A percentile compares a stretch with the other conserved stretches of the same genome.
Conservation (phyloP, 1,140 invertebrate genomes). For the Drosophila prosaltans region DNA sequence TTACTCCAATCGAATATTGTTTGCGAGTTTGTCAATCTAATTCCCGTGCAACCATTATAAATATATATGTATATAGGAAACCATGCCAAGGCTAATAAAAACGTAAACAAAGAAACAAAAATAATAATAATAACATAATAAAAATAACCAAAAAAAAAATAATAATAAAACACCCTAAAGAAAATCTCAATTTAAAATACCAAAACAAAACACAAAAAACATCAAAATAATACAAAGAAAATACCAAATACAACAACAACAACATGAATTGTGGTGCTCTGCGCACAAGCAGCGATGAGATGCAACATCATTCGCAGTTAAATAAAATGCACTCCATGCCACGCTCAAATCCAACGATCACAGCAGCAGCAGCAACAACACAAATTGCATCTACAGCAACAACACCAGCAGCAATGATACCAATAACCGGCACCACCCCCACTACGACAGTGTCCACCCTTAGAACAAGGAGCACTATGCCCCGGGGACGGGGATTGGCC, state of each 20-base stretch:
- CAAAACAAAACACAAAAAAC: slow-evolving; percentile 15
- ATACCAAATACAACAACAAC: not conserved
- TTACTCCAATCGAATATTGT: slow-evolving; percentile 18
- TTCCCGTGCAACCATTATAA: not conserved
- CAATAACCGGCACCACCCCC: slow-evolving; percentile 22
- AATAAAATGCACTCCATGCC: slow-evolving; percentile 72
- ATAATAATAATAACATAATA: no score
- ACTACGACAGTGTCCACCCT: slow-evolving; percentile 39
- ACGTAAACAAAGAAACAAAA: slow-evolving; percentile 32
- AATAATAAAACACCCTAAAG: slow-evolving; percentile 20
- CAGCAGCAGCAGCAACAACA: not conserved
- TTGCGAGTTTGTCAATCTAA: slow-evolving; percentile 14
- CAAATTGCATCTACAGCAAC: not conserved
- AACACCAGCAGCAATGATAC: not conserved
- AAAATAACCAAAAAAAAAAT: slow-evolving; percentile 7
- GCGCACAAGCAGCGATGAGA: slow-evolving; percentile 69
- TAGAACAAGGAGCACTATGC: slow-evolving; percentile 67
- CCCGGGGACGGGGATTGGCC: slow-evolving; percentile 74
- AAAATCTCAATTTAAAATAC: slow-evolving; percentile 16
- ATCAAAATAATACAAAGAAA: slow-evolving; percentile 28
- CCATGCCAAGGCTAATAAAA: slow-evolving; percentile 51
- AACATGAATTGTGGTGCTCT: slow-evolving; percentile 81
- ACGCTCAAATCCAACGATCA: slow-evolving; percentile 31
- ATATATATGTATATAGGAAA: slow-evolving; percentile 41
- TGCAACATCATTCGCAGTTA: slow-evolving; percentile 50